Evolutionary conservation across 2,113 vertebrate genomes (phyloP).

Genomic region (Pavo muticus): DNA sequence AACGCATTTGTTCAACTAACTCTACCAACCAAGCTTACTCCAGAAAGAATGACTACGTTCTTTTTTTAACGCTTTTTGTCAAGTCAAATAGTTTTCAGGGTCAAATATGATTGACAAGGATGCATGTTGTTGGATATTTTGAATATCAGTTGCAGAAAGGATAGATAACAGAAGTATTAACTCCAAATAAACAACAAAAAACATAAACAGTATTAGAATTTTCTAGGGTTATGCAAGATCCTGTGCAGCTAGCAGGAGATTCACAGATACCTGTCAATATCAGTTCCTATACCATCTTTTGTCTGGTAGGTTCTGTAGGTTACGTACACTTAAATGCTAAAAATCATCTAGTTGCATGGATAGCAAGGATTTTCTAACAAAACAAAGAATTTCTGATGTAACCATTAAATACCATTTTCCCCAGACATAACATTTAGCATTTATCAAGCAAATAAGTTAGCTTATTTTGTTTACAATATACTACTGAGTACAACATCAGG

Average conservation of each 20-base stretch:
- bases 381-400: no score
- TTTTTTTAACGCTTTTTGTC: neutral
- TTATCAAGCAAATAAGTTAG: neutral
- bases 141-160: neutral
- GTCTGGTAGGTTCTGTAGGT: neutral
- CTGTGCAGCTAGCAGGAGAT: accelerated
- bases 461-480: no score
- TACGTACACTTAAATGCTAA: neutral
- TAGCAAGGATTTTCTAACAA: neutral
- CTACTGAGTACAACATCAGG: no score
- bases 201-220: accelerated
- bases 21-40: neutral
- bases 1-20: neutral
- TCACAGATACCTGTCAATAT: neutral
- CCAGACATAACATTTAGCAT: neutral
- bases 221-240: neutral
- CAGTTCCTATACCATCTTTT: neutral
- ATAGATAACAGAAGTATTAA: neutral
- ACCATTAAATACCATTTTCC: neutral
- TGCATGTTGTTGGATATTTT: accelerated
- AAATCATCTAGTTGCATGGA: neutral
- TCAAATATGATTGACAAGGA: neutral
- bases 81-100: neutral
- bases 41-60: accelerated
- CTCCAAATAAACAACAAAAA: neutral